Percentiles rank a stretch among this genome's conserved stretches.
Conservation (phyloP, 2,888 invertebrate species). For the Synanthedon andrenaeformis region DNA sequence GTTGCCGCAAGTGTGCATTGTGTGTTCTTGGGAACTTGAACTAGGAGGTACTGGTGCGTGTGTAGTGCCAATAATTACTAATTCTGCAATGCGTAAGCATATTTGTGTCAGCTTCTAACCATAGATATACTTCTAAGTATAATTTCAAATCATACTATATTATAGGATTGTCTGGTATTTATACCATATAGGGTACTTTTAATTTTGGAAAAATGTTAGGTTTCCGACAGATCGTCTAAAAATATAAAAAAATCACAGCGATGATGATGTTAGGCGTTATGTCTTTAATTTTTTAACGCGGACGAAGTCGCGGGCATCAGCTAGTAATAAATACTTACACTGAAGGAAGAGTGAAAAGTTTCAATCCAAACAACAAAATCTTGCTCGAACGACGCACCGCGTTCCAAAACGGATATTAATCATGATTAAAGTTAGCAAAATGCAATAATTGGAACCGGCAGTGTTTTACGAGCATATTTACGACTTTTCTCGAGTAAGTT, state of each 20-base stretch:
- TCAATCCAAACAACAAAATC: slow-evolving; percentile 10
- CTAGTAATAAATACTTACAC: too few relatives aligned
- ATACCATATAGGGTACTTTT: too few relatives aligned
- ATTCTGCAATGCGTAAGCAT: slow-evolving; percentile 5
- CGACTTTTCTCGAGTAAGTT: slow-evolving; percentile 34
- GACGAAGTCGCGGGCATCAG: too few relatives aligned
- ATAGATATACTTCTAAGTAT: too few relatives aligned
- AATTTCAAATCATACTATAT: too few relatives aligned
- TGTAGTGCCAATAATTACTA: slow-evolving; percentile 25
- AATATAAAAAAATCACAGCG: too few relatives aligned
- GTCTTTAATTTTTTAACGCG: too few relatives aligned
- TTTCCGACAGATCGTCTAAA: too few relatives aligned
- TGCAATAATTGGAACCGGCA: slow-evolving; percentile 49
- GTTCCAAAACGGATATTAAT: slow-evolving; percentile 36
- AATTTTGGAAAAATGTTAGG: too few relatives aligned
- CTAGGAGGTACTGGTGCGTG: slow-evolving; percentile 16
- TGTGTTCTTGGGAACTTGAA: slow-evolving; percentile 33
- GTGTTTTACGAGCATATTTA: slow-evolving; percentile 52
- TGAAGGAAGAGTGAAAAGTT: background rate
- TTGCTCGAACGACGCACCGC: slow-evolving; percentile 19
- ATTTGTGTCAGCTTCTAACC: background rate
- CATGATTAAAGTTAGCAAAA: slow-evolving; percentile 47
- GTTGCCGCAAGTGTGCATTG: slow-evolving; percentile 18
- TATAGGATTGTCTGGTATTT: too few relatives aligned
- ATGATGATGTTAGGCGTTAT: too few relatives aligned